Evolutionary conservation across 2,888 invertebrate genomes (phyloP), one percentile per base, ranked within the genome.

Genomic region (Aphodius sticticus): DNA sequence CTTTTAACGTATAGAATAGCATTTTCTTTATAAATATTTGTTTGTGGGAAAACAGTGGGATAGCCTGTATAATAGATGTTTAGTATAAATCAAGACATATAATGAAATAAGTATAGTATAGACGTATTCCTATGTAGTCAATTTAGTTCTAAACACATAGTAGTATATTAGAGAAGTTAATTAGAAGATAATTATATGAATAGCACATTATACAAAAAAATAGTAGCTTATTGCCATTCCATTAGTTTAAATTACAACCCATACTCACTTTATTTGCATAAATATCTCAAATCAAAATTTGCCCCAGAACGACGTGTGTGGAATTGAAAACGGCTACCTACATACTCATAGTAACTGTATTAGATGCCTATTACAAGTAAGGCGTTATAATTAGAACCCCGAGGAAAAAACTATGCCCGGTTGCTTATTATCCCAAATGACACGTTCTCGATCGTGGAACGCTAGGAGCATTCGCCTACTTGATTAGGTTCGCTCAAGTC

Each of bases 241-340:
- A 53, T 7, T 53, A 53, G 53, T 53, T 53, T 12, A 7, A 53
- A 53, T 53, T 9, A 53, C 12, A 53, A 53, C 53, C 53, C 12
- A 53, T 53, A 53, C 53, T 53, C 4, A 53, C 12, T 12, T 53
- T 53, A 53, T 53, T 53, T 53, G 53, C 53, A 53, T 53, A 53
- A 26, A 53, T 53, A 53, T 7, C 53, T 9, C 53, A 53, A 53
- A 9, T 12, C 12, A 7, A 53, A 53, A 53, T 53, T 53, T 53
- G 53, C 53, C 53, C 53, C 1, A 5, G 53, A 53, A 53, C 53
- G 53, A 53, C 53, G 53, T 53, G 53, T 12, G 53, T 53, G 12
- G 53, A 53, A 53, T 53, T 53, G 53, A 53, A 53, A 53, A 53
- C 53, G 53, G 53, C 53, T 53, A 53, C 53, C 53, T 53, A 53